Percentiles rank a stretch among this genome's conserved stretches.
phyloP scores from a whole-genome alignment of 1,140 invertebrate genomes.

The Antheraea mylitta region DNA sequence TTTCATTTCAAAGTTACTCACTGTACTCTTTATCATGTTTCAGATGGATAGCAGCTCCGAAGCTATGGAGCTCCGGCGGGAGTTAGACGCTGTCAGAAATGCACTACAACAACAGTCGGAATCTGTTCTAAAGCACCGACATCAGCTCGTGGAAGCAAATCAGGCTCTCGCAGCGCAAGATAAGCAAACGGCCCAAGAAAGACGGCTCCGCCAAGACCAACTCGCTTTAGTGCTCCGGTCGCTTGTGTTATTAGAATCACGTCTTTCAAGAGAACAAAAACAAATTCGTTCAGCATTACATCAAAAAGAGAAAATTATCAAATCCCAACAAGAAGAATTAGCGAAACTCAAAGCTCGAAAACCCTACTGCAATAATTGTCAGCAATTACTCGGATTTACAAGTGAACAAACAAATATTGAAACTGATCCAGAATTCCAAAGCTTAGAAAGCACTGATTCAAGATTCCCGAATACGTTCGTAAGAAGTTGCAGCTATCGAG shows the following conservation, averaged over 20 bases:
- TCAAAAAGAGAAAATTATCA: conserved; percentile 86
- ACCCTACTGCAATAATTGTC: conserved; percentile 80
- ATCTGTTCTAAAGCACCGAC: conserved; percentile 80
- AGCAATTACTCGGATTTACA: conserved; percentile 77
- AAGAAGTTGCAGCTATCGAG: conserved; percentile 79
- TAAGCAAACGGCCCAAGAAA: conserved; percentile 80
- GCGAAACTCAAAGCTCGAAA: conserved; percentile 78
- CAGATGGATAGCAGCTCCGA: conserved; percentile 82
- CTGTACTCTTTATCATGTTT: conserved; percentile 53
- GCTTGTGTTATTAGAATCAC: conserved; percentile 84
- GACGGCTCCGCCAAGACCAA: conserved; percentile 82
- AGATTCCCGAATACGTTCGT: conserved; percentile 77
- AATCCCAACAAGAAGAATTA: conserved; percentile 85
- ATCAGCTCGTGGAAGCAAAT: conserved; percentile 78
- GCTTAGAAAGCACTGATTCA: conserved; percentile 79
- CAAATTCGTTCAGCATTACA: conserved; percentile 83
- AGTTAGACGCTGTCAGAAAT: conserved; percentile 82
- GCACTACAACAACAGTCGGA: conserved; percentile 82
- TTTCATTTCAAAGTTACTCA: not conserved
- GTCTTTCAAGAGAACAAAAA: conserved; percentile 87
- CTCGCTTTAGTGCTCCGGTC: conserved; percentile 84
- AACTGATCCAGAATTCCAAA: conserved; percentile 79
- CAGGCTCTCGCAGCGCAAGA: conserved; percentile 82
- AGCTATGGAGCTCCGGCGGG: conserved; percentile 75
- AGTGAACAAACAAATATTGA: conserved; percentile 78